A percentile compares a stretch with the other conserved stretches of the same genome.
Conservation (phyloP, 2,113 vertebrate species). For the Etheostoma spectabile region DNA sequence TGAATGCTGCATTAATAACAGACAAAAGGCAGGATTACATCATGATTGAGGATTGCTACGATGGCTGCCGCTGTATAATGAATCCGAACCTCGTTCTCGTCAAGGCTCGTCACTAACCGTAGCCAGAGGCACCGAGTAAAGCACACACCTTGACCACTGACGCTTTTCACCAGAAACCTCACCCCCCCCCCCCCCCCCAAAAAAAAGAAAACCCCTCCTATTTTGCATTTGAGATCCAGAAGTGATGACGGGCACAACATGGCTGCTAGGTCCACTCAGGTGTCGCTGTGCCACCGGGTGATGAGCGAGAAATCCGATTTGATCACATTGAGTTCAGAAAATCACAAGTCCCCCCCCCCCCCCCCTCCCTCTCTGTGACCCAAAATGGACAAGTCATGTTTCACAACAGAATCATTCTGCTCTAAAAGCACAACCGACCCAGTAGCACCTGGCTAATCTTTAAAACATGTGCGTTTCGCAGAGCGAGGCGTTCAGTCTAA, state of each 20-base stretch:
- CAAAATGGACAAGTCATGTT: conserved; percentile 39
- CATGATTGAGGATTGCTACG: conserved; percentile 17
- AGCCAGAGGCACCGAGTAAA: conserved; percentile 37
- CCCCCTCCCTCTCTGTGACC: conserved; percentile 5
- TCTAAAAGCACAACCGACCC: conserved; percentile 38
- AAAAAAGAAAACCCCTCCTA: conserved; percentile 24
- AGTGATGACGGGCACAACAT: conserved; percentile 54
- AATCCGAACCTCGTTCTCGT: conserved; percentile 30
- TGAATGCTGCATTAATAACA: conserved; percentile 4
- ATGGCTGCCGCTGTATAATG: conserved; percentile 48
- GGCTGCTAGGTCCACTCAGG: conserved; percentile 61
- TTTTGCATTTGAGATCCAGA: conserved; percentile 52
- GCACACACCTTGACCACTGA: conserved; percentile 26
- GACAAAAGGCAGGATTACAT: conserved; percentile 21
- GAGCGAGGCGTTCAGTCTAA: conserved; percentile 50
- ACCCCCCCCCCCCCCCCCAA: no score
- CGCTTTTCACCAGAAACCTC: background rate
- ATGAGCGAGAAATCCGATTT: conserved; percentile 44
- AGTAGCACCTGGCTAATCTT: conserved; percentile 47
- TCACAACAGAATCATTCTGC: conserved; percentile 25
- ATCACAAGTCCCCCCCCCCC: background rate
- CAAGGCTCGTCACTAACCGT: no score
- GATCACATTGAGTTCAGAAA: conserved; percentile 11
- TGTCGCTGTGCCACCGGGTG: conserved; percentile 19
- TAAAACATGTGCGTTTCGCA: conserved; percentile 58